These are phyloP conservation scores for Acanthacorydalis orientalis DNA, from an alignment of 2,888 invertebrate genomes.

Conservation along the genomic window DNA sequence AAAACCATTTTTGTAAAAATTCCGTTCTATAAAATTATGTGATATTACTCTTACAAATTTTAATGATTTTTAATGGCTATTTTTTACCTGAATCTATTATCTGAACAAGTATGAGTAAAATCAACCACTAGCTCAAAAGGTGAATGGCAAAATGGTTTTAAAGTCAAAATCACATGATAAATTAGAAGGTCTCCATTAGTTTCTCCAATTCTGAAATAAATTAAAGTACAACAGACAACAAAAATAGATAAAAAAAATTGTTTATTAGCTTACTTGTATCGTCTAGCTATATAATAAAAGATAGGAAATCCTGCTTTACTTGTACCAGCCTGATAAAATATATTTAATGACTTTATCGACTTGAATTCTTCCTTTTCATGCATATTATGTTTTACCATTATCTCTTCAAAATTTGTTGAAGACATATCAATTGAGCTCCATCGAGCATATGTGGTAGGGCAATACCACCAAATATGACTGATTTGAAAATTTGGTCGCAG, in stretches of 20 bases:
- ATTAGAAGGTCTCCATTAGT: slow-evolving; percentile 91
- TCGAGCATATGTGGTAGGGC: slow-evolving; percentile 70
- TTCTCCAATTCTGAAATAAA: slow-evolving; percentile 65
- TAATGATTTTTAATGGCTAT: too few species aligned
- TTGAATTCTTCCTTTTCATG: slow-evolving; percentile 97
- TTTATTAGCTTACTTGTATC: slow-evolving; percentile 70
- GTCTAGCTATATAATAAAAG: slow-evolving; percentile 90
- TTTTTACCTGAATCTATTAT: slow-evolving; percentile 36
- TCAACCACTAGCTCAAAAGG: slow-evolving; percentile 96
- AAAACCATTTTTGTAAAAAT: slow-evolving; percentile 94
- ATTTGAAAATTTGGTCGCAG: too few species aligned
- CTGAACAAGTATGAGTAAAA: slow-evolving; percentile 92
- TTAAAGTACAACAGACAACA: not conserved
- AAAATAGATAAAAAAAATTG: not conserved
- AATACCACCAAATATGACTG: too few species aligned
- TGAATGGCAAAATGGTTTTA: slow-evolving; percentile 91
- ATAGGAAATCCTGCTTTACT: slow-evolving; percentile 87
- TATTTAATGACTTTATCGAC: slow-evolving; percentile 79
- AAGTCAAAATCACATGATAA: slow-evolving; percentile 86
- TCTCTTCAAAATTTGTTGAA: slow-evolving; percentile 91
- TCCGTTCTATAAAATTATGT: slow-evolving; percentile 50
- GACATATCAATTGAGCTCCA: slow-evolving; percentile 96
- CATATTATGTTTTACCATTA: slow-evolving; percentile 95
- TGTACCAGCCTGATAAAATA: slow-evolving; percentile 88
- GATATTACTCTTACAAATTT: too few species aligned